phyloP scores from a whole-genome alignment of 2,797 vertebrate genomes.

The Argyrosomus regius region DNA sequence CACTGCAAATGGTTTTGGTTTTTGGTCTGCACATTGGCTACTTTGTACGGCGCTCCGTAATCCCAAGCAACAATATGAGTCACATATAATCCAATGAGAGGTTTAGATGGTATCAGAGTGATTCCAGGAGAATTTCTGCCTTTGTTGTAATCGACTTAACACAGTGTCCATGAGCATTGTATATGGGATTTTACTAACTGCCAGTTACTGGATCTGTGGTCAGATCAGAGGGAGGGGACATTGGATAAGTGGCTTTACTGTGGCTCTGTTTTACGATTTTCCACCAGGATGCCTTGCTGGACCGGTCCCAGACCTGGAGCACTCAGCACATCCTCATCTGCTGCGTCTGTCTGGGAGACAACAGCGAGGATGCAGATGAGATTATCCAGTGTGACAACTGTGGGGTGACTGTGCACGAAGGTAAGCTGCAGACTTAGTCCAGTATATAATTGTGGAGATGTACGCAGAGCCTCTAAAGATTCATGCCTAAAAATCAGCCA shows the following conservation, averaged over 20 bases:
- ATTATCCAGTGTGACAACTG: conserved; percentile 99
- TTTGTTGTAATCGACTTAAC: conserved; percentile 65
- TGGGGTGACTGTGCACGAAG: conserved; percentile 99
- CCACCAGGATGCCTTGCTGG: conserved; percentile 92
- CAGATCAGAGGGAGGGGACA: conserved; percentile 30
- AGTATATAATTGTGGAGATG: background rate
- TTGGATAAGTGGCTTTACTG: conserved; percentile 50
- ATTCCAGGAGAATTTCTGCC: conserved; percentile 55
- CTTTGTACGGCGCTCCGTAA: conserved; percentile 22
- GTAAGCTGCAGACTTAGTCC: conserved; percentile 78
- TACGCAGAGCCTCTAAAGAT: background rate
- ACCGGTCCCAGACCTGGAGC: conserved; percentile 94
- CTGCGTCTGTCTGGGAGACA: conserved; percentile 99
- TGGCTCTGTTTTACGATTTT: conserved; percentile 40
- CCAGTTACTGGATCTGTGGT: conserved; percentile 54
- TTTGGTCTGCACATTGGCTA: conserved; percentile 12
- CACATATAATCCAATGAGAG: conserved; percentile 63
- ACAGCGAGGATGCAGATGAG: conserved; percentile 98
- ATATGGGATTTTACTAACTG: conserved; percentile 60
- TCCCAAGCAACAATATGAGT: conserved; percentile 34
- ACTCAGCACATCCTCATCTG: conserved; percentile 98
- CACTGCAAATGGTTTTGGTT: conserved; percentile 5
- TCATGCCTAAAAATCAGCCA: background rate
- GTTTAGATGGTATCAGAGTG: conserved; percentile 68
- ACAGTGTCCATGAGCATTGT: conserved; percentile 45